Base-by-base conservation (phyloP, 2,113 vertebrate genomes). In the Crypturellus undulatus region DNA sequence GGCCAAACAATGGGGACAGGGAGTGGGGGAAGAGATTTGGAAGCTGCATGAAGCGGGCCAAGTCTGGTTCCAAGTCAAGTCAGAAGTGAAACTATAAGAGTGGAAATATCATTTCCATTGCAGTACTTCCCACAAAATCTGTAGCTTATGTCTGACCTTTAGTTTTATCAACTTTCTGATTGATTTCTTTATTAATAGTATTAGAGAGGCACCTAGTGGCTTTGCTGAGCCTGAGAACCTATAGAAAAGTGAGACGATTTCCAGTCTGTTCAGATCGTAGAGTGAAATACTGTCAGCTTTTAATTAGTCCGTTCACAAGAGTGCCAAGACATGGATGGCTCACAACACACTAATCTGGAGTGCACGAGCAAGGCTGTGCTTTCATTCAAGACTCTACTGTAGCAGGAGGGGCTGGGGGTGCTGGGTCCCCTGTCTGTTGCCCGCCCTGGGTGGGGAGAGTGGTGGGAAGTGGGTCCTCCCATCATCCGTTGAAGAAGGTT, bases 181-280 rank as follows among this genome's bases (percentile, higher is more conserved):
- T 70, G 62, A 11, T 12, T 43, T 69, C 4, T 1, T 91, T 47
- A 4, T 89, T 79, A 79, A 63, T 26, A 63, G 40, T 10, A 9
- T 78, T 70, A 67, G 51, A 42, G 94, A 45, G 24, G 40, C 49
- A 77, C 15, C 21, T 69, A 7, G 40, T 3, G 4, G 21, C 71
- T 71, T 85, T 1, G 1, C 1, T 1, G 32, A 0, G 1, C 19
- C 52, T 12, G 54, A 38, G 76, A 63, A 4, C 42, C 67, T 52
- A 40, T 0, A 0, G 38, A 72, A 43, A 72, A 60, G 38, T 0
- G 8, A 63, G n/a, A 9, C 6, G 4, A n/a, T 79, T 54, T 51
- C 49, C 36, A 20, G 30, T 4, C 36, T 36, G 38, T 40, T 12
- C 30, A 20, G 34, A 34, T 52, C n/a, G 59, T 0, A 0, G 26